Percentiles rank a stretch among this genome's conserved stretches.
phyloP scores from a whole-genome alignment of 2,113 vertebrate species.

The Hippoglossus stenolepis region DNA sequence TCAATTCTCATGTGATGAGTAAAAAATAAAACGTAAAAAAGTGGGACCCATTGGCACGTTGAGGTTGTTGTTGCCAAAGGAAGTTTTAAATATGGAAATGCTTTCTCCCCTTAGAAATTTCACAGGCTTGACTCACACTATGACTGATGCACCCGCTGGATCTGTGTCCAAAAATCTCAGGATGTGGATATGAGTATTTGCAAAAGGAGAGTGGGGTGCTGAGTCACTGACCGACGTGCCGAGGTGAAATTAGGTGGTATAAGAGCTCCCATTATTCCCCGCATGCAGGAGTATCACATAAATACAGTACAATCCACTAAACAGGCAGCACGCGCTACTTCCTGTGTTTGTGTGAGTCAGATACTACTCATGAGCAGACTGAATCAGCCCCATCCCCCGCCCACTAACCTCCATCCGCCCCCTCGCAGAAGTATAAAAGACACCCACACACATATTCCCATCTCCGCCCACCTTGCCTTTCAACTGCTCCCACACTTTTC shows the following conservation, averaged over 20 bases:
- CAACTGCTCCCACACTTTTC: slow-evolving; percentile 68
- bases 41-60: slow-evolving; percentile 4
- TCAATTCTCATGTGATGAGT: background rate
- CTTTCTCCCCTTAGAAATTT: slow-evolving; percentile 53
- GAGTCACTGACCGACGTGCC: slow-evolving; percentile 66
- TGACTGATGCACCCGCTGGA: slow-evolving; percentile 63
- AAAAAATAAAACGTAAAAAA: background rate
- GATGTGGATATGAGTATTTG: slow-evolving; percentile 75
- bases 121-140: slow-evolving; percentile 74
- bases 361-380: slow-evolving; percentile 77
- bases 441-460: slow-evolving; percentile 69
- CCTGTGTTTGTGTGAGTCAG: slow-evolving; percentile 84
- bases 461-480: slow-evolving; percentile 73
- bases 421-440: slow-evolving; percentile 71
- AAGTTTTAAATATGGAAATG: slow-evolving; percentile 59
- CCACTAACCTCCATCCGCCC: slow-evolving; percentile 77
- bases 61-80: slow-evolving; percentile 29
- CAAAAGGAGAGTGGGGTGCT: slow-evolving; percentile 58
- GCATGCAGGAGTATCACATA: slow-evolving; percentile 61
- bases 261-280: slow-evolving; percentile 51
- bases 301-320: slow-evolving; percentile 70
- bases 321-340: slow-evolving; percentile 76
- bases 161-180: slow-evolving; percentile 62
- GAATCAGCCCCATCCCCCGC: slow-evolving; percentile 76
- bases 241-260: slow-evolving; percentile 54